Conservation (phyloP, 2,888 invertebrate species). For the Ligdia adustata region DNA sequence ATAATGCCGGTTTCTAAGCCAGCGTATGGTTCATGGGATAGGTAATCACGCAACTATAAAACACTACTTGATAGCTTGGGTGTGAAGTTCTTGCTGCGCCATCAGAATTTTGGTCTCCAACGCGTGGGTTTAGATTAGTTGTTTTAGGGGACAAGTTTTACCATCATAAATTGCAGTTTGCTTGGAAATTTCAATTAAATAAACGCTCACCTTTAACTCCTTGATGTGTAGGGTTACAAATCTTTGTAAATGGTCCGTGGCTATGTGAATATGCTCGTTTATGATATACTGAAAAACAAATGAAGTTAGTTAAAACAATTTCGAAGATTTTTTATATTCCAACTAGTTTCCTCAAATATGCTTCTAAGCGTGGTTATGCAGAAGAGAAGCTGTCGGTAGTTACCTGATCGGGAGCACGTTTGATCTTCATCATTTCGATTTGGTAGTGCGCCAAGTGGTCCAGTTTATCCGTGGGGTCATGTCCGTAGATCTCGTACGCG, state of each 20-base stretch:
- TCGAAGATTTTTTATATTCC: too few species aligned
- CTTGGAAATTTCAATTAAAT: too few species aligned
- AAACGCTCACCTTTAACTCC: constrained; percentile 71
- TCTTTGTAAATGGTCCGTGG: constrained; percentile 70
- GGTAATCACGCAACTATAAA: too few species aligned
- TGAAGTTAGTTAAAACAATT: too few species aligned
- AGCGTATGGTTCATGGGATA: too few species aligned
- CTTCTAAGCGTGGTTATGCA: background rate
- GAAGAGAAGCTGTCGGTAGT: background rate
- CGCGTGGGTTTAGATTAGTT: too few species aligned
- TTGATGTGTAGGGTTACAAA: constrained; percentile 69
- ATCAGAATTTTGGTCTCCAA: too few species aligned
- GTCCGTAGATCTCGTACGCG: constrained; percentile 78
- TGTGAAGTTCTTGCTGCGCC: too few species aligned
- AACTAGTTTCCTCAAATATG: background rate
- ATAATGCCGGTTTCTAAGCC: too few species aligned
- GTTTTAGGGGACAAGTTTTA: too few species aligned
- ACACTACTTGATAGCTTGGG: too few species aligned
- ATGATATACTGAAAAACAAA: constrained; percentile 63
- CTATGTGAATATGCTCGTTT: constrained; percentile 73
- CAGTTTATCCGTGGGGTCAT: constrained; percentile 76
- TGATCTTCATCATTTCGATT: constrained; percentile 73
- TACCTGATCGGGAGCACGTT: constrained; percentile 76
- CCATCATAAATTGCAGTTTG: too few species aligned
- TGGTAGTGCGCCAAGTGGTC: constrained; percentile 75